phyloP scores from a whole-genome alignment of 1,140 invertebrate species.

The Nephila pilipes region DNA sequence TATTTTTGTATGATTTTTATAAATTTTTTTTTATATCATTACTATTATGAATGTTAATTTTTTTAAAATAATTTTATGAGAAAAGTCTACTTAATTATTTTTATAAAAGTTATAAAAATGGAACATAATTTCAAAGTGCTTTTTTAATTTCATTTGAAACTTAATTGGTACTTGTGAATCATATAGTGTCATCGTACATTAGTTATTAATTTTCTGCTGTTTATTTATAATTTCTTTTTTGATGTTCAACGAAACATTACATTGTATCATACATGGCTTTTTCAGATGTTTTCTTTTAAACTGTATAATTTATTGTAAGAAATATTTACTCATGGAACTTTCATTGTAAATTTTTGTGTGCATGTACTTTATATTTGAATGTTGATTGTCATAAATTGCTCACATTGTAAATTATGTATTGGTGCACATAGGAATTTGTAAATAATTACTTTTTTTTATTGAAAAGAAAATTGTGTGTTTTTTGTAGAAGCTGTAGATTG shows the following conservation, averaged over 20 bases:
- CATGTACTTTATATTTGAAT: not conserved
- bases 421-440: not conserved
- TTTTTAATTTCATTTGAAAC: too few relatives aligned
- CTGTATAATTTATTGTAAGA: not conserved
- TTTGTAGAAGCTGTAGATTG: not conserved
- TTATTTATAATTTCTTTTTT: not conserved
- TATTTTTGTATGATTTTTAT: too few relatives aligned
- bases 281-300: not conserved
- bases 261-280: not conserved
- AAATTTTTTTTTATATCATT: too few relatives aligned
- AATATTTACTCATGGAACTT: not conserved
- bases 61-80: too few relatives aligned
- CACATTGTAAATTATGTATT: slow-evolving; percentile 22
- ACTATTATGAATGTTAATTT: too few relatives aligned
- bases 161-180: too few relatives aligned
- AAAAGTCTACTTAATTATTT: too few relatives aligned
- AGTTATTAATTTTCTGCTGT: not conserved
- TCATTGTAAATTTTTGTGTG: not conserved
- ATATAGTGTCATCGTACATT: not conserved
- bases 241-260: not conserved
- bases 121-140: too few relatives aligned
- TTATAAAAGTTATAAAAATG: too few relatives aligned
- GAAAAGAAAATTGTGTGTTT: not conserved
- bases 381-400: not conserved
- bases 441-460: not conserved